phyloP scores from a whole-genome alignment of 35 echinoderm and acorn worm species.

The Chiridota heheva region DNA sequence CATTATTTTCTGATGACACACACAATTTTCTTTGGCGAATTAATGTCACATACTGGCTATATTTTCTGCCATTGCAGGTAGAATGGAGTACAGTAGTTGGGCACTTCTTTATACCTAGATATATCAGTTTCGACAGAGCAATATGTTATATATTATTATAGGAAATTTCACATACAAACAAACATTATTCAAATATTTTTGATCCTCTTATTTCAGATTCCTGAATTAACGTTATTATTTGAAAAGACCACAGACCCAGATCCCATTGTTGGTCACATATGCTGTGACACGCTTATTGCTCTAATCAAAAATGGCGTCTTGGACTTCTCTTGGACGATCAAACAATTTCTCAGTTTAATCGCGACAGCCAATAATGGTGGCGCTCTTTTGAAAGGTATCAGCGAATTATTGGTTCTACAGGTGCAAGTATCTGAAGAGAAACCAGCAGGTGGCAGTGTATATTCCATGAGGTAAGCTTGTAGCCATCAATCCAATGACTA shows the following conservation, averaged over 20 bases:
- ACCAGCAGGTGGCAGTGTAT: not conserved
- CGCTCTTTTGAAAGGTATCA: not conserved
- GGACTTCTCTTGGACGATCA: slow-evolving; percentile 36
- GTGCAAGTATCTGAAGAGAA: not conserved
- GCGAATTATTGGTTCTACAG: slow-evolving; percentile 21
- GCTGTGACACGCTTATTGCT: slow-evolving; percentile 12
- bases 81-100: too few relatives aligned
- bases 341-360: slow-evolving; percentile 36
- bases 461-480: not conserved
- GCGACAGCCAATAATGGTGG: not conserved
- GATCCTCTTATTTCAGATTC: slow-evolving; percentile 3
- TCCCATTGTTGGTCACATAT: not conserved
- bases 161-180: not conserved
- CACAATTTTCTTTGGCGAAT: too few relatives aligned
- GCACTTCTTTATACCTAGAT: not conserved
- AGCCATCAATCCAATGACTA: too few relatives aligned
- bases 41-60: too few relatives aligned
- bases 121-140: not conserved
- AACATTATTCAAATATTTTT: not conserved
- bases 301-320: slow-evolving; percentile 32
- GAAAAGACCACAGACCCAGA: slow-evolving; percentile 1
- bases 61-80: too few relatives aligned
- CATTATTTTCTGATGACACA: too few relatives aligned
- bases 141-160: not conserved
- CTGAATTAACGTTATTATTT: slow-evolving; percentile 9